Percentiles rank a stretch among this genome's conserved stretches.
Conservation (phyloP, 1,140 invertebrate genomes). For the Harpegnathos saltator region DNA sequence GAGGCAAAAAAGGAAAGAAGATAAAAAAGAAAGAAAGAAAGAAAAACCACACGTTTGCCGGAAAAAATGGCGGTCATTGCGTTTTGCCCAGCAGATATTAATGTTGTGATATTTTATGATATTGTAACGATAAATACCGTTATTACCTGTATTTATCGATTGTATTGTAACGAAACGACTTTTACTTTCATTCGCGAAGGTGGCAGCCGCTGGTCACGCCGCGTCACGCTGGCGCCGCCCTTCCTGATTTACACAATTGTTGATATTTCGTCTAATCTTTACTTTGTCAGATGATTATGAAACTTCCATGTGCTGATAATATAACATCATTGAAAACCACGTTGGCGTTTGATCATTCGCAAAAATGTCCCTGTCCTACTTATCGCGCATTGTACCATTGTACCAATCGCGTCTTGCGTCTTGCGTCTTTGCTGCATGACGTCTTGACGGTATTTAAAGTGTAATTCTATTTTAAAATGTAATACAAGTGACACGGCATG, state of each 20-base stretch:
- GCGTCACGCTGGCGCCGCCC: conserved; percentile 11
- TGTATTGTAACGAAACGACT: conserved; percentile 63
- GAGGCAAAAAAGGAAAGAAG: too few species aligned
- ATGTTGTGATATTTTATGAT: conserved; percentile 86
- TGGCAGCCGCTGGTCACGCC: conserved; percentile 2
- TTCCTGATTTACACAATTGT: conserved; percentile 78
- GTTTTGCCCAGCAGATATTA: conserved; percentile 72
- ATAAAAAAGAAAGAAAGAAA: background rate
- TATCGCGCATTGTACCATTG: too few species aligned
- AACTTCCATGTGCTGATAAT: conserved; percentile 85
- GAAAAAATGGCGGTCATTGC: conserved; percentile 36
- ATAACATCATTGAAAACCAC: conserved; percentile 81
- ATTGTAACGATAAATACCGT: conserved; percentile 74
- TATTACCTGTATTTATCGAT: conserved; percentile 73
- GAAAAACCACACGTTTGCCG: background rate
- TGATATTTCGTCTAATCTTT: conserved; percentile 77
- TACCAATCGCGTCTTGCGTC: too few species aligned
- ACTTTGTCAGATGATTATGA: conserved; percentile 80
- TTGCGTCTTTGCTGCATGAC: too few species aligned
- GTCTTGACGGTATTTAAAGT: too few species aligned
- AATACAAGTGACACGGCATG: too few species aligned
- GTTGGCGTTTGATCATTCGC: background rate
- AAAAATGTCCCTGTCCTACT: too few species aligned
- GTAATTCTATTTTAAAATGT: too few species aligned
- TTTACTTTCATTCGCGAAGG: conserved; percentile 42